These are phyloP conservation scores for Aspiorhynchus laticeps DNA, from an alignment of 2,113 vertebrate genomes.

Conservation along the genomic window DNA sequence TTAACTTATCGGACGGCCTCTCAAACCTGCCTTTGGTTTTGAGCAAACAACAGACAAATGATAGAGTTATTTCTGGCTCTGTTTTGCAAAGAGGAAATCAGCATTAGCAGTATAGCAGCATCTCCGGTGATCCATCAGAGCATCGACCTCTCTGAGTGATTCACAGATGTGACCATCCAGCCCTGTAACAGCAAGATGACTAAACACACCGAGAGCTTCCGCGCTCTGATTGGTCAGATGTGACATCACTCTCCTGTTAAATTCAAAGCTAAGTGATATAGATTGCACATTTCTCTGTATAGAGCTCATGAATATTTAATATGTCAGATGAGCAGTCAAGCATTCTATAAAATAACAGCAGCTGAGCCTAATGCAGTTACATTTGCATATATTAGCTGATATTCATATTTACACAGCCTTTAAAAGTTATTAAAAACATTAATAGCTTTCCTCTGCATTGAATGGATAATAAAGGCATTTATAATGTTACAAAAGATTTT, in stretches of 20 bases:
- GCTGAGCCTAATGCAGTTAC: neutral
- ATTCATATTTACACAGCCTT: neutral
- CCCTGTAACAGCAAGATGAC: constrained; percentile 31
- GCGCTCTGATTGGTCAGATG: constrained; percentile 38
- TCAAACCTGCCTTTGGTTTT: neutral
- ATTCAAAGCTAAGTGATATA: constrained; percentile 19
- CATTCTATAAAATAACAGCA: neutral
- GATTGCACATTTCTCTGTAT: neutral
- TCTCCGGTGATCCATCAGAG: neutral
- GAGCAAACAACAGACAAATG: neutral
- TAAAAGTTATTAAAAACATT: no score
- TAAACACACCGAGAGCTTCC: constrained; percentile 9
- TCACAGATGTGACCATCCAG: constrained; percentile 29
- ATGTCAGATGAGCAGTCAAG: neutral
- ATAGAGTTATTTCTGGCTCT: neutral
- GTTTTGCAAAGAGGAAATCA: constrained; percentile 7
- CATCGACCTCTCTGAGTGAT: neutral
- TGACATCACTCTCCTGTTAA: constrained; percentile 51
- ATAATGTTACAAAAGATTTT: no score
- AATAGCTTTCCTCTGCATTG: no score
- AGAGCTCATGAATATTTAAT: constrained; percentile 43
- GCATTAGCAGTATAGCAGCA: neutral
- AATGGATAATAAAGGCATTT: no score
- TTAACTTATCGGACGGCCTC: neutral
- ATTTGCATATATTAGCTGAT: neutral